Conservation (phyloP, 1,140 invertebrate genomes). For the roundworm (Caenorhabditis elegans) region DNA sequence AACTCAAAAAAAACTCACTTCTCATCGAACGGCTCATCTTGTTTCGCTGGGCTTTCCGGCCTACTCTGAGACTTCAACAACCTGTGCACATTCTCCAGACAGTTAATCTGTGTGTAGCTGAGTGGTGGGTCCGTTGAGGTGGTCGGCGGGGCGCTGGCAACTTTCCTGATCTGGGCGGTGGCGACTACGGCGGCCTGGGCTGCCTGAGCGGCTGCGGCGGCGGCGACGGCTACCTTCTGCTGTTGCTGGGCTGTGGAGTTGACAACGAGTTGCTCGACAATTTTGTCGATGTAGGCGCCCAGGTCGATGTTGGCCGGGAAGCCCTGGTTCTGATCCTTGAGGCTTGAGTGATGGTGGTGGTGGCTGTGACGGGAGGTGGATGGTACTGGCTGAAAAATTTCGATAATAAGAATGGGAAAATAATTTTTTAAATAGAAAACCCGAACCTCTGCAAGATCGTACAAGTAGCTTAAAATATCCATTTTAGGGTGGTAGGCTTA, state of each 20-base stretch:
- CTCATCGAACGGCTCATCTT: conserved; percentile 31
- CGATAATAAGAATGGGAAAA: no score
- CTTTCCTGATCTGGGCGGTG: conserved; percentile 34
- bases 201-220: not conserved
- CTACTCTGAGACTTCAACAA: conserved; percentile 60
- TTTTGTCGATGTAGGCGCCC: conserved; percentile 41
- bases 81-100: conserved; percentile 64
- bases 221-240: conserved; percentile 19
- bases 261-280: conserved; percentile 42
- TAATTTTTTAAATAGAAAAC: not conserved
- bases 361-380: conserved; percentile 3
- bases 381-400: conserved; percentile 38
- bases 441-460: conserved; percentile 6
- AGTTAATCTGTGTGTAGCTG: conserved; percentile 63
- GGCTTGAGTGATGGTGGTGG: not conserved
- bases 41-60: not conserved
- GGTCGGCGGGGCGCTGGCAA: not conserved
- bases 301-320: conserved; percentile 17
- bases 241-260: conserved; percentile 26
- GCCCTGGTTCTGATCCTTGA: not conserved
- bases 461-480: conserved; percentile 7
- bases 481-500: not conserved
- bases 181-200: not conserved
- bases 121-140: conserved; percentile 47
- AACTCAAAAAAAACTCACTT: conserved; percentile 33